Evolutionary conservation across 2,113 vertebrate species (phyloP).

Genomic region (Prunella himalayana): DNA sequence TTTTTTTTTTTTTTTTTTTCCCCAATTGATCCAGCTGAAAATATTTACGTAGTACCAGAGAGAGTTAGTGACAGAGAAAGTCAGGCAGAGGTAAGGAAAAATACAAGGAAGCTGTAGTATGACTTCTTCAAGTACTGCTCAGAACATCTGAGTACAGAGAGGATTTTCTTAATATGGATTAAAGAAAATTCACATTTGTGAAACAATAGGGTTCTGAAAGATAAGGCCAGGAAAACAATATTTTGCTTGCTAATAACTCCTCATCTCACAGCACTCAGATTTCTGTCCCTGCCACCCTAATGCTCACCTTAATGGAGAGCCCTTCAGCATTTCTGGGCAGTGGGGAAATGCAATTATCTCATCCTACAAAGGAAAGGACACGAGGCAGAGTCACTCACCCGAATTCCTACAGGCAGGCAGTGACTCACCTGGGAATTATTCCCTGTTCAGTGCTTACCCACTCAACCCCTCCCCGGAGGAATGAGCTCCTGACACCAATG

Average conservation of each 20-base stretch:
- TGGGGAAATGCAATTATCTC: background rate
- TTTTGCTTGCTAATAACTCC: background rate
- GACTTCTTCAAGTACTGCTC: background rate
- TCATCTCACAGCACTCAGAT: background rate
- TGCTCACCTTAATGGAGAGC: background rate
- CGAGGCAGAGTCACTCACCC: background rate
- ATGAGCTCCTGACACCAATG: background rate
- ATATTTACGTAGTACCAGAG: constrained; percentile 74
- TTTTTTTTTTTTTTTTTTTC: background rate
- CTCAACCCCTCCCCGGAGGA: background rate
- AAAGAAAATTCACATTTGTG: background rate
- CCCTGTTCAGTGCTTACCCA: background rate
- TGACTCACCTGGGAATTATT: background rate
- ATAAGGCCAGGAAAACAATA: background rate
- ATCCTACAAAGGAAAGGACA: background rate
- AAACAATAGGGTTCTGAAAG: background rate
- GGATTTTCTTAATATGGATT: background rate
- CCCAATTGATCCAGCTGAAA: constrained; percentile 67
- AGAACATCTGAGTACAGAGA: background rate
- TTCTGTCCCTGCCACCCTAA: background rate
- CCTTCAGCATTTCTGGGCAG: background rate
- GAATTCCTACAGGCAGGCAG: background rate
- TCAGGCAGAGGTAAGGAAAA: constrained; percentile 73
- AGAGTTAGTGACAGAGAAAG: constrained; percentile 77
- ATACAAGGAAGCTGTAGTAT: background rate